phyloP scores from a whole-genome alignment of 2,113 vertebrate genomes.

The Shinisaurus crocodilurus region DNA sequence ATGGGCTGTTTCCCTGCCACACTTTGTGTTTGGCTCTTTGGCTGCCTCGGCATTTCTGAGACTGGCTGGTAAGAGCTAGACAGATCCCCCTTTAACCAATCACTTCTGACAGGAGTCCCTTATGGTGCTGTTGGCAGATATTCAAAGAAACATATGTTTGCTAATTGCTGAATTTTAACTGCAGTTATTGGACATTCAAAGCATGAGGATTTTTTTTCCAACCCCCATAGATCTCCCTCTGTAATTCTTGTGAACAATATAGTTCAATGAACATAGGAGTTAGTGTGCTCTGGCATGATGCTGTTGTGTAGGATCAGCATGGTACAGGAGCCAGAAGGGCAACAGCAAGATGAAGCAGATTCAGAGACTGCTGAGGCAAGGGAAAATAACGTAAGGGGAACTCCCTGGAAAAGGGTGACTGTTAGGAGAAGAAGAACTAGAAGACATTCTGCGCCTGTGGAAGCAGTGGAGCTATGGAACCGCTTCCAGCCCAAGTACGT shows the following conservation, averaged over 20 bases:
- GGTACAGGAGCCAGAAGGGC: no score
- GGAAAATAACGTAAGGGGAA: no score
- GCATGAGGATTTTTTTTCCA: not conserved
- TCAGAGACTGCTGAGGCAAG: no score
- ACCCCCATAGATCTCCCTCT: not conserved
- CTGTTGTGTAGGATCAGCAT: not conserved
- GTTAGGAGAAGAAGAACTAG: no score
- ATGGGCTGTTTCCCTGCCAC: not conserved
- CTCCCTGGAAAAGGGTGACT: no score
- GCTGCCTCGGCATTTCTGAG: not conserved
- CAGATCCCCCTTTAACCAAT: slow-evolving; percentile 3
- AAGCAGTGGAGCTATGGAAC: no score
- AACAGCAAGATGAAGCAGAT: no score
- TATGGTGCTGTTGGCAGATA: slow-evolving; percentile 31
- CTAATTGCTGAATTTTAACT: slow-evolving; percentile 1
- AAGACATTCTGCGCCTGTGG: no score
- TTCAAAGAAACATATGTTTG: not conserved
- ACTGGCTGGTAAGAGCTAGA: not conserved
- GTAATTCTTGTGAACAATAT: not conserved
- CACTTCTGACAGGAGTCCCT: not conserved
- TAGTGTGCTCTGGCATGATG: not conserved
- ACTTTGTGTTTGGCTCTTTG: not conserved
- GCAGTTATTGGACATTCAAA: not conserved
- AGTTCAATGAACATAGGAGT: not conserved
- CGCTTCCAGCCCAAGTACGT: no score